Evolutionary conservation across 1,140 invertebrate genomes (phyloP).

Genomic region (Myzus persicae): DNA sequence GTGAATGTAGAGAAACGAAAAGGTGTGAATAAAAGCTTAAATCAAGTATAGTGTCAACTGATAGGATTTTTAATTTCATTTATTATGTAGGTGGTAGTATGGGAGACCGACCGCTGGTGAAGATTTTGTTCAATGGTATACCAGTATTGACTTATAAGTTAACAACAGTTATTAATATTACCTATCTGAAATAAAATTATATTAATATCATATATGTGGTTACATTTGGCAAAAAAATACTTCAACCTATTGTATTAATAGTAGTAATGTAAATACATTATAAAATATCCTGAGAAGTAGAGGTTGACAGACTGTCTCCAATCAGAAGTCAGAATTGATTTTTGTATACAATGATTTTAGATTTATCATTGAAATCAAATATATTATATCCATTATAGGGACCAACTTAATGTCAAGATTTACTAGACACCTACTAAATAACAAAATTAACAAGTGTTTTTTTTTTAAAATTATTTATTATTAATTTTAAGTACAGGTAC

Average conservation of each 20-base stretch:
- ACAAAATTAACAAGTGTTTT: neutral
- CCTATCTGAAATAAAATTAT: no score
- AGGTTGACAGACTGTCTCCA: neutral
- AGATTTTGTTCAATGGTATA: no score
- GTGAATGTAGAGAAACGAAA: no score
- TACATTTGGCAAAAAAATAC: neutral
- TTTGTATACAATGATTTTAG: neutral
- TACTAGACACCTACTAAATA: neutral
- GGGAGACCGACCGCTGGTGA: no score
- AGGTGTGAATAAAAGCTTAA: no score
- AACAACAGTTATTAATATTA: no score
- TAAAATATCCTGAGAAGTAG: neutral
- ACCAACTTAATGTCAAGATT: neutral
- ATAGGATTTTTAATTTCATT: no score
- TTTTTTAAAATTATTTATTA: conserved; percentile 17
- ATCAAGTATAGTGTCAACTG: no score
- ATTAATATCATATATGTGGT: no score
- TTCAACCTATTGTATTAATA: neutral
- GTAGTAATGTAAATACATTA: neutral
- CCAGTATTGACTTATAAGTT: no score
- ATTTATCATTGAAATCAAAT: neutral
- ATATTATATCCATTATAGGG: neutral
- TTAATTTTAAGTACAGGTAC: neutral
- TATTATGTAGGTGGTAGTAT: no score
- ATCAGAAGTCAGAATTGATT: neutral